These are phyloP conservation scores for Vespertilio murinus DNA, from an alignment of 2,797 vertebrate species.

Conservation along the genomic window DNA sequence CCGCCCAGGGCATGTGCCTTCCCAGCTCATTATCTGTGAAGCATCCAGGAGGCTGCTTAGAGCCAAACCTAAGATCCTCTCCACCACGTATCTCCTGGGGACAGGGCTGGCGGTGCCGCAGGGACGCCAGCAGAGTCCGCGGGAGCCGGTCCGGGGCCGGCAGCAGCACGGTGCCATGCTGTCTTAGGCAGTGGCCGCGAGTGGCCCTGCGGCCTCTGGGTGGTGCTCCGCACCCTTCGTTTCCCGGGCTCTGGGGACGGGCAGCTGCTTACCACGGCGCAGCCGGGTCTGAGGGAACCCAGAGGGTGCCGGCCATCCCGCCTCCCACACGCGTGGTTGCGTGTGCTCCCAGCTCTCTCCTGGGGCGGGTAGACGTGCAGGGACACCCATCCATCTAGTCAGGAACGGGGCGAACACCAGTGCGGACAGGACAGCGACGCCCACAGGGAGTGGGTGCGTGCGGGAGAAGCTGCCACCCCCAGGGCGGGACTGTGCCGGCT, in stretches of 20 bases:
- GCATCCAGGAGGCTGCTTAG: slow-evolving; percentile 12
- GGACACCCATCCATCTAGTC: neutral
- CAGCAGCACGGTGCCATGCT: neutral
- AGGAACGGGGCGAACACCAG: neutral
- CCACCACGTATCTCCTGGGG: neutral
- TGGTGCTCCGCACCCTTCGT: neutral
- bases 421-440: neutral
- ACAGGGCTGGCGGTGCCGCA: neutral
- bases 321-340: neutral
- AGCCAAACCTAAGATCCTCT: neutral
- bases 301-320: neutral
- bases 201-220: neutral
- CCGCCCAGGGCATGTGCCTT: neutral
- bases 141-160: neutral
- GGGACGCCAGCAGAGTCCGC: too few species aligned
- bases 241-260: slow-evolving; percentile 4
- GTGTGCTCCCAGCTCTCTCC: neutral
- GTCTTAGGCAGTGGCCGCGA: neutral
- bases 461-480: neutral
- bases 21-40: slow-evolving; percentile 44
- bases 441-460: neutral
- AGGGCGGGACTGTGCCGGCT: neutral
- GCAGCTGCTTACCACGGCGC: neutral
- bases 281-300: neutral
- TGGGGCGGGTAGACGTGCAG: neutral